Conservation (phyloP, 2,797 vertebrate genomes). For the Oreochromis mossambicus region DNA sequence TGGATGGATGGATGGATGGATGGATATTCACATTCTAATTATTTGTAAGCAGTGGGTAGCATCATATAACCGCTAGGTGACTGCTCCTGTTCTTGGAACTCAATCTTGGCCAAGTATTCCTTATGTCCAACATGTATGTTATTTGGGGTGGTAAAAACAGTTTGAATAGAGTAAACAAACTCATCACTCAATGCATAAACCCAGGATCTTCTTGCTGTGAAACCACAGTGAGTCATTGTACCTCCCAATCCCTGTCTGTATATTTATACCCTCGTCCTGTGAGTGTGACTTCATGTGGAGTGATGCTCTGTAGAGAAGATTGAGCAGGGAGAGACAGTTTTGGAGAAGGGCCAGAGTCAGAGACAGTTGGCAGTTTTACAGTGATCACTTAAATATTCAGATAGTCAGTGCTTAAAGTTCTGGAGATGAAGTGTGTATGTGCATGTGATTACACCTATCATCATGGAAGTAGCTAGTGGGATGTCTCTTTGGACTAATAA, state of each 20-base stretch:
- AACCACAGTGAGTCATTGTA: neutral
- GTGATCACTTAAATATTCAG: conserved; percentile 13
- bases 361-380: conserved; percentile 17
- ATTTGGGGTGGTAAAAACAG: neutral
- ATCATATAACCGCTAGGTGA: neutral
- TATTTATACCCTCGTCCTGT: conserved; percentile 46
- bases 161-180: conserved; percentile 2
- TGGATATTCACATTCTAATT: neutral
- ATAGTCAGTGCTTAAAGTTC: conserved; percentile 14
- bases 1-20: neutral
- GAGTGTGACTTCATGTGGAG: conserved; percentile 49
- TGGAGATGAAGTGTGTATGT: neutral
- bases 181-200: neutral
- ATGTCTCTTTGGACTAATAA: neutral
- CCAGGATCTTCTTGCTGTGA: conserved; percentile 15
- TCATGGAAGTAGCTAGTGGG: neutral
- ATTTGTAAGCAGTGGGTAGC: conserved; percentile 6
- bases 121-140: neutral
- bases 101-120: conserved; percentile 1
- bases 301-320: conserved; percentile 14
- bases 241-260: conserved; percentile 26
- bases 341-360: conserved; percentile 20
- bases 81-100: neutral
- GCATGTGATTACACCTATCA: neutral
- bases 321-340: neutral